These are phyloP conservation scores for Gallirallus australis DNA, from an alignment of 2,797 vertebrate genomes.

Conservation along the genomic window DNA sequence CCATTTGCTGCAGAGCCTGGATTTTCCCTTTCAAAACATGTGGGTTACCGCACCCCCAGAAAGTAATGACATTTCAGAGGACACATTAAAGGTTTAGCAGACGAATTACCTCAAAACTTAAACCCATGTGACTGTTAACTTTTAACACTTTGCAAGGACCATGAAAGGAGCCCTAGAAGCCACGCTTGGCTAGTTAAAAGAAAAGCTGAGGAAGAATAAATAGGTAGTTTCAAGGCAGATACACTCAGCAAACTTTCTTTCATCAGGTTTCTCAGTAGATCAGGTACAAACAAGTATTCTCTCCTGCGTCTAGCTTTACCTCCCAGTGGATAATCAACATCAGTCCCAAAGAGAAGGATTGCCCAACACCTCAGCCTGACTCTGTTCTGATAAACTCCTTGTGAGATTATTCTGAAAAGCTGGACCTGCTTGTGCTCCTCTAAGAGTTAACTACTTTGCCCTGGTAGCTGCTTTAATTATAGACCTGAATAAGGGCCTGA, in stretches of 20 bases:
- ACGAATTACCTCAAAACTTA: not conserved
- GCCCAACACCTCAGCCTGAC: not conserved
- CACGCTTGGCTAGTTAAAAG: not conserved
- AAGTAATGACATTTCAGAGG: not conserved
- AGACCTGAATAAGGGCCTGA: conserved; percentile 10
- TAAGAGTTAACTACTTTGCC: not conserved
- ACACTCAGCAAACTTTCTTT: not conserved
- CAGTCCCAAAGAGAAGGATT: not conserved
- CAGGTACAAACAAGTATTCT: not conserved
- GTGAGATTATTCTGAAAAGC: not conserved
- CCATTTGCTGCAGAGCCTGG: not conserved
- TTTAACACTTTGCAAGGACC: not conserved
- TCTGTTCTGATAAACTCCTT: not conserved
- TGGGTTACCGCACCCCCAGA: not conserved
- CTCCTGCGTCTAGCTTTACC: not conserved
- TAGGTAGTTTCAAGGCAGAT: not conserved
- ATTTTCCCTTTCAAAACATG: not conserved
- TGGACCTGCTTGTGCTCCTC: not conserved
- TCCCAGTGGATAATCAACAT: not conserved
- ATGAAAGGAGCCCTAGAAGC: not conserved
- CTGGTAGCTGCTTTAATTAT: conserved; percentile 19
- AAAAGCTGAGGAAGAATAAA: not conserved
- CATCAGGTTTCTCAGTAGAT: not conserved
- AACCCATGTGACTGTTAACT: not conserved
- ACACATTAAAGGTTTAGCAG: not conserved